Evolutionary conservation across 2,113 vertebrate genomes (phyloP).

Genomic region (Malurus melanocephalus): DNA sequence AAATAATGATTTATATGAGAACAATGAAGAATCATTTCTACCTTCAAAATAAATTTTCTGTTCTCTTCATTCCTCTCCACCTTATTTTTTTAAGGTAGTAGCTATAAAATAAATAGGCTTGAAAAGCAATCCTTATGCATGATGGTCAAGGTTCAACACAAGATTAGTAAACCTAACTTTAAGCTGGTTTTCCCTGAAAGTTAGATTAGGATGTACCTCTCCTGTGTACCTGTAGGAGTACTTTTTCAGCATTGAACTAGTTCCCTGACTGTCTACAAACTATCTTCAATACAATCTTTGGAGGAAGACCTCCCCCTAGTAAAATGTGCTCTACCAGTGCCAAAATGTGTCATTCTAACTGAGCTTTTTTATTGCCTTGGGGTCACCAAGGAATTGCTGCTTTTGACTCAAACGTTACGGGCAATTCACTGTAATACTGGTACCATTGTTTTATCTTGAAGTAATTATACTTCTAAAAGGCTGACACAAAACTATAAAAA

Average conservation of each 20-base stretch:
- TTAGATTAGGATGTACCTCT: neutral
- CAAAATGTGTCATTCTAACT: neutral
- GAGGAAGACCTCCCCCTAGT: accelerated
- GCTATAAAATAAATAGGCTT: neutral
- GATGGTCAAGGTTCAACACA: neutral
- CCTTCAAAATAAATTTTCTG: neutral
- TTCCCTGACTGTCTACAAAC: neutral
- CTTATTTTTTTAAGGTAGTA: neutral
- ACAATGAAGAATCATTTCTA: neutral
- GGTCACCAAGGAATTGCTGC: neutral
- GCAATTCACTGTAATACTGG: neutral
- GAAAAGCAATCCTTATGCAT: neutral
- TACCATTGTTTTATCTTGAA: neutral
- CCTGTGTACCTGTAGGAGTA: neutral
- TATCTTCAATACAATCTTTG: neutral
- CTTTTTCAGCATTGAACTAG: neutral
- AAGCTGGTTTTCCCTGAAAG: neutral
- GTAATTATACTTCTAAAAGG: neutral
- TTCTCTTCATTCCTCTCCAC: neutral
- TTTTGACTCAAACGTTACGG: neutral
- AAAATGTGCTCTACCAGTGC: neutral
- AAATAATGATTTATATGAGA: neutral
- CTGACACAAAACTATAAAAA: neutral
- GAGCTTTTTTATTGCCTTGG: neutral
- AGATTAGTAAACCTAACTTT: neutral